Evolutionary conservation across 1,140 invertebrate genomes (phyloP).

Genomic region (Potamilus streckersoni): DNA sequence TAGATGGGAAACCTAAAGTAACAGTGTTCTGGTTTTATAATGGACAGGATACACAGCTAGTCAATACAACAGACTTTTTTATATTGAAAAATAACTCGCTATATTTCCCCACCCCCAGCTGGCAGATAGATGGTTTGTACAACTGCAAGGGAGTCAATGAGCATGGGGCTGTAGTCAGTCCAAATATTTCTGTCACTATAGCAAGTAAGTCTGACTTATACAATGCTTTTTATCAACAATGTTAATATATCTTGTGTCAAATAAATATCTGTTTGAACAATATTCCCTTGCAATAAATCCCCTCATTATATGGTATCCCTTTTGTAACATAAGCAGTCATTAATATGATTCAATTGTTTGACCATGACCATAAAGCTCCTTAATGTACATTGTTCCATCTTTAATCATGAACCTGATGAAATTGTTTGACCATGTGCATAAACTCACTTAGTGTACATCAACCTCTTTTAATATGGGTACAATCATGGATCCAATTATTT

Average conservation of each 20-base stretch:
- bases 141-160: constrained; percentile 46
- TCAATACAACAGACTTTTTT: constrained; percentile 17
- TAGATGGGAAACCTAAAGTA: constrained; percentile 41
- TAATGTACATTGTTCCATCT: no score
- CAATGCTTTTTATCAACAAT: not conserved
- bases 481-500: no score
- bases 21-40: constrained; percentile 43
- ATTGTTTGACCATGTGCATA: no score
- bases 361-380: no score
- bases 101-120: constrained; percentile 15
- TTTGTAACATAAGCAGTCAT: no score
- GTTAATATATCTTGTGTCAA: not conserved
- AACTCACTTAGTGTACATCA: no score
- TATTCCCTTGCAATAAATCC: no score
- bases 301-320: no score
- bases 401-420: no score
- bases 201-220: constrained; percentile 43
- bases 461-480: no score
- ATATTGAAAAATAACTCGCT: constrained; percentile 45
- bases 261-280: not conserved
- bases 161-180: constrained; percentile 32
- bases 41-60: constrained; percentile 4
- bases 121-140: constrained; percentile 44
- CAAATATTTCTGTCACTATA: constrained; percentile 32
- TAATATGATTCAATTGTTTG: no score